Base-by-base conservation (phyloP, 2,888 invertebrate species). In the Salpingus planirostris region DNA sequence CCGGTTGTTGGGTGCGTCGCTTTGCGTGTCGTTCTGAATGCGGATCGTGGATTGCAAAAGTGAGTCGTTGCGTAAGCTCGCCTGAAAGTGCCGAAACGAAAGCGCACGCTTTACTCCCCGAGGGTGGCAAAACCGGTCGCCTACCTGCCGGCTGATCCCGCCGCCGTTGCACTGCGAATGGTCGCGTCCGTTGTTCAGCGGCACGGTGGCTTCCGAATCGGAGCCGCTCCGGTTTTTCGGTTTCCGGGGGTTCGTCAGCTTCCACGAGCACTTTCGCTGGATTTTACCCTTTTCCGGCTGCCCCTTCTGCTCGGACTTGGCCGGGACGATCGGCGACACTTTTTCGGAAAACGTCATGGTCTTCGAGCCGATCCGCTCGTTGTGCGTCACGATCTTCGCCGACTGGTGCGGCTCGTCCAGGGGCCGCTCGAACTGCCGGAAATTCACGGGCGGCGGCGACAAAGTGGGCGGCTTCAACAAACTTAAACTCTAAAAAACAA, bases 11-110 rank as follows among this genome's bases (percentile, higher is more conserved):
- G 77, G 75, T 21, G 74, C 63, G 50, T 79, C 82, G 14, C 78
- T 77, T 54, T 83, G 84, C 1, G 83, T 85, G 54, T 85, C 81
- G 57, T 83, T 83, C 56, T 82, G 78, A 49, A 83, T 83, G 40
- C 78, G 71, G 4, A 75, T 72, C 3, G 76, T 71, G 22, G 73
- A 71, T 23, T 77, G 64, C 4, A 77, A 66, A 4, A 75, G 61
- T 47, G 77, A 76, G 46, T 74, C 74, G 54, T 76, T 76, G 32
- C 73, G 63, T 15, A 72, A 58, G 44, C 62, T 63, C 23, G 59
- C 60, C 64, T 64, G 47, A 43, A 56, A 24, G 27, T 3, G 2
- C 7, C 18, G 8, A 18, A 18, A 18, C 8, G 18, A 18, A 18
- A 18, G 8, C 7, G 8, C 13, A 14, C 13, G 23, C 10, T 23